Percentiles rank a stretch among this genome's conserved stretches.
Conservation (phyloP, 2,113 vertebrate genomes). For the Corapipo altera region DNA sequence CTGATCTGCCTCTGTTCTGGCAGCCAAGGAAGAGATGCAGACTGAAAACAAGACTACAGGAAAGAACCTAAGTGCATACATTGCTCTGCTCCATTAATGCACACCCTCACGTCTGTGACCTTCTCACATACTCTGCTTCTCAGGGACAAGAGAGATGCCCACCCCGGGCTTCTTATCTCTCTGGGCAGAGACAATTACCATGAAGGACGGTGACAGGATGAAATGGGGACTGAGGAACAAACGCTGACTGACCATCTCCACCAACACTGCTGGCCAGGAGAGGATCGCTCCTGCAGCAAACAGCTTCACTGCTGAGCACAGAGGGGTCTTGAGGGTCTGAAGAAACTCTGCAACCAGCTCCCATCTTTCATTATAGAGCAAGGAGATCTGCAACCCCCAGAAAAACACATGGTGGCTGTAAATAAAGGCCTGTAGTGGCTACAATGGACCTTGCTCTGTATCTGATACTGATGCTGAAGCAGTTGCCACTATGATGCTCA, state of each 20-base stretch:
- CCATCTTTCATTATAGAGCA: neutral
- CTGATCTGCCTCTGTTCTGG: neutral
- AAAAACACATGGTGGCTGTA: neutral
- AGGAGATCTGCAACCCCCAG: neutral
- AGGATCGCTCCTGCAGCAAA: neutral
- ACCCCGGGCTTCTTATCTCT: neutral
- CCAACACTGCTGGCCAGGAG: neutral
- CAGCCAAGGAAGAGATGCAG: neutral
- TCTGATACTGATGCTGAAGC: neutral
- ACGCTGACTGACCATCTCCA: neutral
- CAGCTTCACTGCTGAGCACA: neutral
- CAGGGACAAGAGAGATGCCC: neutral
- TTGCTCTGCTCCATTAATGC: neutral
- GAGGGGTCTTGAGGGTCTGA: neutral
- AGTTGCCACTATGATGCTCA: neutral
- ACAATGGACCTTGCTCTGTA: neutral
- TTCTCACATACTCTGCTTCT: neutral
- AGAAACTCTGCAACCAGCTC: neutral
- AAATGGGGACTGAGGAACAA: neutral
- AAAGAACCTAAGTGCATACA: neutral
- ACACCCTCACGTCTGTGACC: accelerated
- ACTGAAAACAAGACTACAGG: neutral
- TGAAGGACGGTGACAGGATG: neutral
- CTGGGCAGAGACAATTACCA: neutral
- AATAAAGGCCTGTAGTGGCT: neutral